Conservation (phyloP, 1,140 invertebrate genomes). For the Drosophila kikkawai region DNA sequence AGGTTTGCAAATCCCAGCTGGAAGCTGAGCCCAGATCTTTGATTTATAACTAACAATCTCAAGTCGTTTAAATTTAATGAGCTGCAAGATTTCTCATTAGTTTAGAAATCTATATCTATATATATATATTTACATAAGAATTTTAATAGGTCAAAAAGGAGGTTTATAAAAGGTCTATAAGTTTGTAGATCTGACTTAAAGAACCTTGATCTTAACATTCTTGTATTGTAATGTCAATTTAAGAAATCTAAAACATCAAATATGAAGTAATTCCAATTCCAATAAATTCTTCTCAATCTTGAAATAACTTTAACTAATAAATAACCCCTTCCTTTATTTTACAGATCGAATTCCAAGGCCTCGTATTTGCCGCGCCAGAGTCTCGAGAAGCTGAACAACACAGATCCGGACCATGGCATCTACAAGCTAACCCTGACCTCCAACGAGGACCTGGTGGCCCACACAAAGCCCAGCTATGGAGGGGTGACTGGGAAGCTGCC, state of each 20-base stretch:
- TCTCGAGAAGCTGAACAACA: conserved; percentile 87
- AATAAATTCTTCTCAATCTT: neutral
- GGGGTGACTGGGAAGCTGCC: conserved; percentile 69
- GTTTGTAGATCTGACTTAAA: neutral
- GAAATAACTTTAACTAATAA: neutral
- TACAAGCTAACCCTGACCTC: conserved; percentile 92
- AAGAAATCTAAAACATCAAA: too few species aligned
- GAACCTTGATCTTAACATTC: neutral
- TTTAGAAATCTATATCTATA: too few species aligned
- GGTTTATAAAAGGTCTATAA: neutral
- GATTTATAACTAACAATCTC: conserved; percentile 11
- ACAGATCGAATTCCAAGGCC: conserved; percentile 92
- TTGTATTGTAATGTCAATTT: neutral
- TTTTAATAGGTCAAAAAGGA: neutral
- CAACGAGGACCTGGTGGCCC: conserved; percentile 86
- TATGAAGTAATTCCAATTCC: neutral
- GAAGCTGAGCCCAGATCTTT: neutral
- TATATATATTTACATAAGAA: neutral
- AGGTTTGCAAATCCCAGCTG: conserved; percentile 7
- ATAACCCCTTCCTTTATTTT: conserved; percentile 59
- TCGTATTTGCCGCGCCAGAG: conserved; percentile 91
- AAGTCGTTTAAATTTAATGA: conserved; percentile 9
- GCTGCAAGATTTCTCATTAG: neutral
- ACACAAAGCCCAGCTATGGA: conserved; percentile 68
- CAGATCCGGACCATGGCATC: conserved; percentile 89